Evolutionary conservation across 2,113 vertebrate genomes (phyloP).

Genomic region (Regulus satrapa): DNA sequence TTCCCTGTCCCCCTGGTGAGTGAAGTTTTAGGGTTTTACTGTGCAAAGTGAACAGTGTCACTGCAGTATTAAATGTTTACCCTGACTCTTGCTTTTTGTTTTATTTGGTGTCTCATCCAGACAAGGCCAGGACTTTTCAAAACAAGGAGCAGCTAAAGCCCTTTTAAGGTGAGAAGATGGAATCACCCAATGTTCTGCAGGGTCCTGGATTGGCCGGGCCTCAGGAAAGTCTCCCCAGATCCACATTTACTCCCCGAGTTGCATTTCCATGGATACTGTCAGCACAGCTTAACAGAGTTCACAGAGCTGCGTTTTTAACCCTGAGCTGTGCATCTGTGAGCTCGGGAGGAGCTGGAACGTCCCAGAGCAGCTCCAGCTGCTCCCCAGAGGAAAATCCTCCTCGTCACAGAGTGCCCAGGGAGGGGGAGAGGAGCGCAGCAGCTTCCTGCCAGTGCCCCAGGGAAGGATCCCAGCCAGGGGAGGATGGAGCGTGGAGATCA

Average conservation of each 20-base stretch:
- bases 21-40: neutral
- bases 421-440: no score
- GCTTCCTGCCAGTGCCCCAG: no score
- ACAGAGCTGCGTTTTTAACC: neutral
- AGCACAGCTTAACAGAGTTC: neutral
- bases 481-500: no score
- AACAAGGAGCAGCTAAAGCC: neutral
- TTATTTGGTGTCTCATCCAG: neutral
- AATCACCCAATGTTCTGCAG: neutral
- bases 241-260: neutral
- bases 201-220: neutral
- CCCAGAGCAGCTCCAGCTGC: no score
- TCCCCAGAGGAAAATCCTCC: no score
- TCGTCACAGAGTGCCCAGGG: no score
- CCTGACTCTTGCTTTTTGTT: neutral
- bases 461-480: no score
- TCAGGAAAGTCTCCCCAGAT: neutral
- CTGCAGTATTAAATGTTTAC: neutral
- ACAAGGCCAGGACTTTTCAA: neutral
- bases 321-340: rapidly evolving
- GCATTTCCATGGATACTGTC: neutral
- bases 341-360: neutral
- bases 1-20: neutral
- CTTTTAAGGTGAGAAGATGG: neutral
- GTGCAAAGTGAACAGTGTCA: neutral